These are phyloP conservation scores for Pipistrellus pipistrellus DNA, from an alignment of 2,797 vertebrate genomes.

Conservation along the genomic window DNA sequence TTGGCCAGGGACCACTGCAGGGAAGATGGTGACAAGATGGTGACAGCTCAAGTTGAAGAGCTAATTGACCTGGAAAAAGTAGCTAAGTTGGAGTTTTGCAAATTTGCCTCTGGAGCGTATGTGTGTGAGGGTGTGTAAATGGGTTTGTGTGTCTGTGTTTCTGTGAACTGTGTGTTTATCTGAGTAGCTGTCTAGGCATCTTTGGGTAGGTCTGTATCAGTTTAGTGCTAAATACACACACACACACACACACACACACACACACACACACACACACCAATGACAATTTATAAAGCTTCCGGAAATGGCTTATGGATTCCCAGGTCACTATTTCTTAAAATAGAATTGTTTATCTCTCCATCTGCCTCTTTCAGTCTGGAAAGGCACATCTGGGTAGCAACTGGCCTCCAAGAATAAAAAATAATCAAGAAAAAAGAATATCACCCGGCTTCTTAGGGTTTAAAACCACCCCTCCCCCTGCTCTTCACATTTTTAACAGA, in stretches of 20 bases:
- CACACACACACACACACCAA: neutral
- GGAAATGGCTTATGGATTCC: neutral
- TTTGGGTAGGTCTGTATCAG: neutral
- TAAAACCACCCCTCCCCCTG: neutral
- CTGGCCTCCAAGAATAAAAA: neutral
- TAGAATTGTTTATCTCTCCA: neutral
- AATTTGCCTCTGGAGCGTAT: neutral
- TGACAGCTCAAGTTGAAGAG: neutral
- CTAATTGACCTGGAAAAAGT: too few relatives aligned
- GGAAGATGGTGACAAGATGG: neutral
- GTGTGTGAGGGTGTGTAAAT: neutral
- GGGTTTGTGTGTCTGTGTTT: neutral
- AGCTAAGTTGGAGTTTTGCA: neutral
- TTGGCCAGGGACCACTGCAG: neutral
- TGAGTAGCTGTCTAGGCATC: neutral
- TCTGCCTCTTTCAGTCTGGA: neutral
- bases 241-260: neutral
- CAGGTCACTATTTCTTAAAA: neutral
- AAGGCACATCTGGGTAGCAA: neutral
- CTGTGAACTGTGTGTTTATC: neutral
- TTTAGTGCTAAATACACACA: neutral
- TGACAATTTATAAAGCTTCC: neutral
- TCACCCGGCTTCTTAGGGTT: neutral
- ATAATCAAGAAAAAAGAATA: neutral
- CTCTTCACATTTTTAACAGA: neutral